phyloP scores from a whole-genome alignment of 2,113 vertebrate genomes.

The Eolophus roseicapilla region DNA sequence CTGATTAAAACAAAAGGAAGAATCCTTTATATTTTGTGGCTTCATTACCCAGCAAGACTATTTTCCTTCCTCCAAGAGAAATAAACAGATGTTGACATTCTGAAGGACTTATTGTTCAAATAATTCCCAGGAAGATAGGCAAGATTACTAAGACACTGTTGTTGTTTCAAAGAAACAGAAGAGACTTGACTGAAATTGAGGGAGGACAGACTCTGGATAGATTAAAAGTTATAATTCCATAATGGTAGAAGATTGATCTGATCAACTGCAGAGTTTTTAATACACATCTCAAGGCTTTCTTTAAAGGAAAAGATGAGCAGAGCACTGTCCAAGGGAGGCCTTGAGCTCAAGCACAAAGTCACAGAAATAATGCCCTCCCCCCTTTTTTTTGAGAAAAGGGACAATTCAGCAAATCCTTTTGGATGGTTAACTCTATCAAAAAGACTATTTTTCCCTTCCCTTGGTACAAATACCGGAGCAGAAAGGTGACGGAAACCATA shows the following conservation, averaged over 20 bases:
- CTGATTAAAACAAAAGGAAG: conserved; percentile 47
- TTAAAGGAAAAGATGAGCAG: not conserved
- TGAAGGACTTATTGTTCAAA: conserved; percentile 50
- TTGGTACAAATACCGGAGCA: conserved; percentile 20
- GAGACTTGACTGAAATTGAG: conserved; percentile 1
- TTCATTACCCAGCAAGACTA: conserved; percentile 16
- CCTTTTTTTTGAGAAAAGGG: not conserved
- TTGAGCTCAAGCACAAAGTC: conserved; percentile 41
- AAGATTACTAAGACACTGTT: conserved; percentile 4
- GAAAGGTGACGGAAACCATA: not conserved
- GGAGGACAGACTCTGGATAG: conserved; percentile 6
- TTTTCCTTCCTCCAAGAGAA: conserved; percentile 48
- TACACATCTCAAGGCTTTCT: not conserved
- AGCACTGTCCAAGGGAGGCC: not conserved
- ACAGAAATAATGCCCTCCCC: conserved; percentile 34
- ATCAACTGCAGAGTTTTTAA: conserved; percentile 26
- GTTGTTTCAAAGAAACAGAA: conserved; percentile 28
- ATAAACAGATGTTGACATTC: conserved; percentile 54
- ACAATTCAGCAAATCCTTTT: conserved; percentile 26
- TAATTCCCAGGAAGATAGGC: conserved; percentile 42
- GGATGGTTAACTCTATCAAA: conserved; percentile 7
- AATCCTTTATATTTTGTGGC: not conserved
- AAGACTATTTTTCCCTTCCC: conserved; percentile 30
- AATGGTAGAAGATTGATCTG: conserved; percentile 40
- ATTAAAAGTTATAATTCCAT: conserved; percentile 52